Evolutionary conservation across 2,888 invertebrate genomes (phyloP), one percentile per base, ranked within the genome.

Genomic region (Campaea margaritaria): DNA sequence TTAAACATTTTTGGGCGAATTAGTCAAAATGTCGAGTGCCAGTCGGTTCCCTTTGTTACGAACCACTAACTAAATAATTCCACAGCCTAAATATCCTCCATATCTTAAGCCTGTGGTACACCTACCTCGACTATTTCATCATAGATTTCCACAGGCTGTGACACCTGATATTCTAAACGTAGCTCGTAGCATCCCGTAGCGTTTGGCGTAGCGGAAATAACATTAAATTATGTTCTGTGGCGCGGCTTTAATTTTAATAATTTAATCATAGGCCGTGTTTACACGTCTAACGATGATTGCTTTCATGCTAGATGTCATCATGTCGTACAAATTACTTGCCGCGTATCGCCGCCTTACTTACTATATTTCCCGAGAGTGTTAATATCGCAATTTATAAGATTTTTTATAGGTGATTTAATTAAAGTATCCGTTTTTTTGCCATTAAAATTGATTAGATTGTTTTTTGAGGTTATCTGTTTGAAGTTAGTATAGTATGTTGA

Each of bases 241-340:
- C n/a, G n/a, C n/a, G n/a, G n/a, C n/a, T n/a, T n/a, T n/a, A n/a
- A n/a, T n/a, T n/a, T n/a, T n/a, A n/a, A n/a, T n/a, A n/a, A 21
- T 21, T 21, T 21, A 46, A 34, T 36, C 12, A 74, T 72, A 74
- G 74, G 79, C 75, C 73, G 79, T 76, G 75, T 72, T 75, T 76
- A 77, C 75, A 73, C 73, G 80, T 85, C 83, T 87, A 87, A 86
- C 79, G 78, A 86, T 87, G 86, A 87, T 87, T 84, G 87, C 80
- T 83, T 31, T 86, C 83, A 76, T 71, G 67, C 74, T 76, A 75
- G 70, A 73, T 72, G 55, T 64, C 60, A 70, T 67, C 57, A 66
- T 45, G 21, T 16, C 36, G 21, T 56, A 56, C 58, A 58, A 58
- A 34, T 43, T 36, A 13, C 38, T 31, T 36, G 34, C 15, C 36